A percentile compares a stretch with the other conserved stretches of the same genome.
These are phyloP conservation scores for Halocynthia roretzi DNA, from an alignment of 23 tunicate genomes.

Conservation along the genomic window DNA sequence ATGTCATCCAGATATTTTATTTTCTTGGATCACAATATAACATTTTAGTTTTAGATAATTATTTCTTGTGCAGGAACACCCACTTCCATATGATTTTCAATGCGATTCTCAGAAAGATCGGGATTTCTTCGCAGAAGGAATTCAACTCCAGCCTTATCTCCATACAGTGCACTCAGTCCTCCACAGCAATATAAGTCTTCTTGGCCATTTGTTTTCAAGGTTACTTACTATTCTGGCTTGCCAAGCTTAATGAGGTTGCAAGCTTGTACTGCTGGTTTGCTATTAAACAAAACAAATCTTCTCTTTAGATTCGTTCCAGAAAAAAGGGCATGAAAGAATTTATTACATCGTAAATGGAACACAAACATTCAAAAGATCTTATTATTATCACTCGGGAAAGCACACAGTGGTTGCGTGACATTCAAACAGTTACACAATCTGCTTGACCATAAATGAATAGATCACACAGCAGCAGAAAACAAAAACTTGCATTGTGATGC, in stretches of 20 bases:
- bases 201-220: slow-evolving; percentile 49
- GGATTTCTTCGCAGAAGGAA: slow-evolving; percentile 28
- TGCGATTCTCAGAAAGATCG: slow-evolving; percentile 20
- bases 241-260: neutral
- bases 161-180: slow-evolving; percentile 41
- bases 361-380: no score
- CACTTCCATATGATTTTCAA: slow-evolving; percentile 37
- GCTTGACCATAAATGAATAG: neutral
- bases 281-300: no score
- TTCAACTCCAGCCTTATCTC: slow-evolving; percentile 58
- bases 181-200: slow-evolving; percentile 53
- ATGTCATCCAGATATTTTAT: no score
- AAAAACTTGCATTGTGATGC: no score
- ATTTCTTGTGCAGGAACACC: slow-evolving; percentile 42
- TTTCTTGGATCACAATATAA: neutral
- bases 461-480: neutral
- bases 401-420: no score
- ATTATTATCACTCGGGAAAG: no score
- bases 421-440: neutral
- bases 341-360: no score
- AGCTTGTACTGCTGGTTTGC: neutral
- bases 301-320: no score
- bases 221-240: neutral
- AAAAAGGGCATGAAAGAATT: no score
- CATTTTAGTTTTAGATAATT: neutral